phyloP scores from a whole-genome alignment of 1,140 invertebrate genomes.

The Steinernema feltiae region DNA sequence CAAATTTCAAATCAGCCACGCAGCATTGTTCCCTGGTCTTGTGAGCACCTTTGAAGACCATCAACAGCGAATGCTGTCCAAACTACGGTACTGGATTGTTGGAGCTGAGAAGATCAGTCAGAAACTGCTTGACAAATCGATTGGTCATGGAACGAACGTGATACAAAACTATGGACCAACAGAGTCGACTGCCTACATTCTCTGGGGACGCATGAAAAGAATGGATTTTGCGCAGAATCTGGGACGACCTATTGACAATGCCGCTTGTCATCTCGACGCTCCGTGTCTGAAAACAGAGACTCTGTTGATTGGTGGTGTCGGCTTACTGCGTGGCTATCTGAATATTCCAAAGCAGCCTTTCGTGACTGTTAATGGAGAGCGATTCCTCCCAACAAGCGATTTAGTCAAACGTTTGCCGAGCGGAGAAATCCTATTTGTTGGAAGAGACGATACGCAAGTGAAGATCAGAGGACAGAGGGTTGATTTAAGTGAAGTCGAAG shows the following conservation, averaged over 20 bases:
- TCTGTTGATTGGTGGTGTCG: constrained; percentile 18
- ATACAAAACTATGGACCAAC: constrained; percentile 40
- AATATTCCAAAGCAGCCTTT: constrained; percentile 17
- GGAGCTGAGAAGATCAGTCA: constrained; percentile 33
- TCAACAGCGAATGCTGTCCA: not conserved
- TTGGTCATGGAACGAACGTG: constrained; percentile 21
- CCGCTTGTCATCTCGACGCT: not conserved
- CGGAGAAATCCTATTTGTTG: constrained; percentile 27
- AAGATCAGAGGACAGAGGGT: constrained; percentile 36
- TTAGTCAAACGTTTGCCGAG: not conserved
- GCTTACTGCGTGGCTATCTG: constrained; percentile 34
- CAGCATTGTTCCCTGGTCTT: constrained; percentile 31
- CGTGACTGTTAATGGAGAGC: not conserved
- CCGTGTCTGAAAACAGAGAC: not conserved
- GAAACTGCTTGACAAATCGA: constrained; percentile 18
- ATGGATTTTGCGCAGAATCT: constrained; percentile 31
- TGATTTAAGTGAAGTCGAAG: constrained; percentile 29
- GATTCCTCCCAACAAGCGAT: constrained; percentile 31
- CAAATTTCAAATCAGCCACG: constrained; percentile 20
- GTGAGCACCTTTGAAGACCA: constrained; percentile 28
- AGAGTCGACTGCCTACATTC: constrained; percentile 33
- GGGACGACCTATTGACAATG: constrained; percentile 24
- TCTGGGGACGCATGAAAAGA: constrained; percentile 27
- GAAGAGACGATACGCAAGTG: constrained; percentile 30
- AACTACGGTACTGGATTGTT: constrained; percentile 29